Percentiles rank a stretch among this genome's conserved stretches.
Evolutionary conservation across 2,113 vertebrate genomes (phyloP).

Genomic region (Merops nubicus): DNA sequence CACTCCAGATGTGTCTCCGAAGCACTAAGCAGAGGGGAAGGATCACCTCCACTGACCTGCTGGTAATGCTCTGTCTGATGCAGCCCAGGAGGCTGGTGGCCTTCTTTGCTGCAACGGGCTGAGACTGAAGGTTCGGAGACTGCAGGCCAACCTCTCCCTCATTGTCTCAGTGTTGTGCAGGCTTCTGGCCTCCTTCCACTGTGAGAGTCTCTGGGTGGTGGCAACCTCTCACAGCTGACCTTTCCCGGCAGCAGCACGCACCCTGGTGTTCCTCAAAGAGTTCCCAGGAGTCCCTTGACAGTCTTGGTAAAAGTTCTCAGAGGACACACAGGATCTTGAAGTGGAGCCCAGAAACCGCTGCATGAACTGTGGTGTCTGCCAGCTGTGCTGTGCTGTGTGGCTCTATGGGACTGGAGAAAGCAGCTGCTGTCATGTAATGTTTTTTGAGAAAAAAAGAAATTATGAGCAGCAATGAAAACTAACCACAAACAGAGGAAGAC

Average conservation of each 20-base stretch:
- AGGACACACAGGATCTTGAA: not conserved
- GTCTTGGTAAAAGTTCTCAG: not conserved
- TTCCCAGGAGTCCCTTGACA: not conserved
- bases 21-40: not conserved
- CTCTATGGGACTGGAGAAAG: not conserved
- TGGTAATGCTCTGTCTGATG: rapidly evolving
- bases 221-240: rapidly evolving
- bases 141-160: too few relatives aligned
- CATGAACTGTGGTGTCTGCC: not conserved
- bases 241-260: not conserved
- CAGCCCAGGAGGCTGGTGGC: not conserved
- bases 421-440: not conserved
- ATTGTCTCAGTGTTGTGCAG: not conserved
- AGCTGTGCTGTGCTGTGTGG: not conserved
- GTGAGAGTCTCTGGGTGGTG: not conserved
- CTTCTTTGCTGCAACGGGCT: not conserved
- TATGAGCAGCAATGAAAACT: not conserved
- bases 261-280: not conserved
- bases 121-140: not conserved
- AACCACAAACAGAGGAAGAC: conserved; percentile 4
- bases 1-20: not conserved
- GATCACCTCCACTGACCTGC: not conserved
- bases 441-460: not conserved
- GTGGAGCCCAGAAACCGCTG: not conserved
- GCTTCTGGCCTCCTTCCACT: not conserved